Percentiles rank a stretch among this genome's conserved stretches.
Conservation (phyloP, 2,888 invertebrate species). For the Cheilosia grossa region DNA sequence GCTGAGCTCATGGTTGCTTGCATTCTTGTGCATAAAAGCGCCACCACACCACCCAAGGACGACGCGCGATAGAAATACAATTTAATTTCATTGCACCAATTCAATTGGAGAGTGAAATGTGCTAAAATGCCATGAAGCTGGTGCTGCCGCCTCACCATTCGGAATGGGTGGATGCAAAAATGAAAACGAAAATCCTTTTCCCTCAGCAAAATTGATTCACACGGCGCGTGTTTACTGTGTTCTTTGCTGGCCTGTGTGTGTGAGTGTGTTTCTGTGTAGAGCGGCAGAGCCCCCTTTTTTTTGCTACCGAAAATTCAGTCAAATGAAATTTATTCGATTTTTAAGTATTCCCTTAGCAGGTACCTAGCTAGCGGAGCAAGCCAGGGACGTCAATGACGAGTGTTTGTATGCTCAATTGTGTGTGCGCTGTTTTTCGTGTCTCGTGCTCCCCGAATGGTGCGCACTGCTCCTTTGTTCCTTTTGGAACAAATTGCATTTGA, state of each 20-base stretch:
- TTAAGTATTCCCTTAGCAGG: conserved; percentile 60
- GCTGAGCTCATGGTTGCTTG: conserved; percentile 32
- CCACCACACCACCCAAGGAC: conserved; percentile 17
- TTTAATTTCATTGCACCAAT: conserved; percentile 73
- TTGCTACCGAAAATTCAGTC: conserved; percentile 55
- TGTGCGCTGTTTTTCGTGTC: conserved; percentile 35
- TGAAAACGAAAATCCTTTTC: conserved; percentile 49
- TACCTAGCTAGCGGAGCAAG: neutral
- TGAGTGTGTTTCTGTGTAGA: neutral
- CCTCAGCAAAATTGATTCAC: conserved; percentile 57
- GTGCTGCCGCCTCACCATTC: conserved; percentile 27
- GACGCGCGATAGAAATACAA: conserved; percentile 68
- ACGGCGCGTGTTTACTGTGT: neutral
- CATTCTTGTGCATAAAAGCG: neutral
- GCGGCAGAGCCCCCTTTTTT: conserved; percentile 29
- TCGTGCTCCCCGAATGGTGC: conserved; percentile 38
- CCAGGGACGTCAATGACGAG: neutral
- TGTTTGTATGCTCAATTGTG: conserved; percentile 57
- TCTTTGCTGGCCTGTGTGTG: conserved; percentile 3
- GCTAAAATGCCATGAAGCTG: conserved; percentile 67
- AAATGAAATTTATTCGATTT: conserved; percentile 73
- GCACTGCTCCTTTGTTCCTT: conserved; percentile 63
- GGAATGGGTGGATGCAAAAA: conserved; percentile 33
- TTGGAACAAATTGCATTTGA: conserved; percentile 66
- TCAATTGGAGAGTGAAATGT: conserved; percentile 73